Conservation (phyloP, 2,797 vertebrate genomes). For the Uromys caudimaculatus region DNA sequence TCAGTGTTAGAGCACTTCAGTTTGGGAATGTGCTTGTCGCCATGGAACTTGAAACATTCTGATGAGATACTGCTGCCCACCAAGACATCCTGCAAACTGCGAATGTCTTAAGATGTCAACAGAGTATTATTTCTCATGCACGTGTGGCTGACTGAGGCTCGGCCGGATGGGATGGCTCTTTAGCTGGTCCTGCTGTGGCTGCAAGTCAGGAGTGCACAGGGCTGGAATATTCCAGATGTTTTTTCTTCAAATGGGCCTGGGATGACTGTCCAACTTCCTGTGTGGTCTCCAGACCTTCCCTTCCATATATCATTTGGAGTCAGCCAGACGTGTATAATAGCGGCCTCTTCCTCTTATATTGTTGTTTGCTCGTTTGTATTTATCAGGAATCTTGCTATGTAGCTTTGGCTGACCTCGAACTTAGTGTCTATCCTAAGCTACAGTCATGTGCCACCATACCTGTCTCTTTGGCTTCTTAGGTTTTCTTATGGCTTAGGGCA, state of each 20-base stretch:
- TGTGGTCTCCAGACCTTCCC: neutral
- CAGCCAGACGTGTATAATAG: neutral
- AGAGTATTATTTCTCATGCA: neutral
- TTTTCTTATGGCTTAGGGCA: neutral
- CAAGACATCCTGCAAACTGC: neutral
- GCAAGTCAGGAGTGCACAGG: neutral
- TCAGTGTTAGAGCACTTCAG: conserved; percentile 9
- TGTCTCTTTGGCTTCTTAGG: neutral
- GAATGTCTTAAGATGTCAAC: neutral
- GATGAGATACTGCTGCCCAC: neutral
- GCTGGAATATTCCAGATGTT: neutral
- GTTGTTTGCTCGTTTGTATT: neutral
- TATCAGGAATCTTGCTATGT: neutral
- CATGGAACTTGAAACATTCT: neutral
- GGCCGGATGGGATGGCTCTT: neutral
- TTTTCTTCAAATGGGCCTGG: neutral
- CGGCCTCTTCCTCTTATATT: neutral
- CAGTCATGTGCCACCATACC: neutral
- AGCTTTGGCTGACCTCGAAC: neutral
- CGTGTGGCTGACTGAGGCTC: neutral
- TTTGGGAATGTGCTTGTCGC: neutral
- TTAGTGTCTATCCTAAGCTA: neutral
- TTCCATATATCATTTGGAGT: neutral
- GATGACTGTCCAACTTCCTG: neutral
- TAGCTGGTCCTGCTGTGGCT: neutral